Conservation (phyloP, 2,888 invertebrate species). For the Lasioglossum pauxillum region DNA sequence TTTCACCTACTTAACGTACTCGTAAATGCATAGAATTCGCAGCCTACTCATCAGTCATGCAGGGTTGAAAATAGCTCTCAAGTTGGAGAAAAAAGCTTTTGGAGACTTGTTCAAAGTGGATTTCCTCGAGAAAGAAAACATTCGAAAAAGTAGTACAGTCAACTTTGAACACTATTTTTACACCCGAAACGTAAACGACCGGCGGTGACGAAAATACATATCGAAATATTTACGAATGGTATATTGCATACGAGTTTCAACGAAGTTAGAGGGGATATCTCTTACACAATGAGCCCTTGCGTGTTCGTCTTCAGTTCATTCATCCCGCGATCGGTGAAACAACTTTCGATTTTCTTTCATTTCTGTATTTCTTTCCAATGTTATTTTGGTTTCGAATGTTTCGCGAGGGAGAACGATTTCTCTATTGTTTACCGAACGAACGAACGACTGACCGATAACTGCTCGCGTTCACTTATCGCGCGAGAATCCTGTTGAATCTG, state of each 20-base stretch:
- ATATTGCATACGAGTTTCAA: not conserved
- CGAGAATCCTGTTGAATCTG: constrained; percentile 5
- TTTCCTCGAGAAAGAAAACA: not conserved
- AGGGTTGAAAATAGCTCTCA: constrained; percentile 2
- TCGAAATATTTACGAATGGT: not conserved
- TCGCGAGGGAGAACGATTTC: not conserved
- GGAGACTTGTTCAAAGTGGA: not conserved
- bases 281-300: not conserved
- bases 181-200: not conserved
- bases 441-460: not conserved
- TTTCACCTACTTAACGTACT: not conserved
- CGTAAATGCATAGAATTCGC: not conserved
- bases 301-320: not conserved
- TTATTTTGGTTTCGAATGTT: not conserved
- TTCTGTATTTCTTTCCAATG: not conserved
- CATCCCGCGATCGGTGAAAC: not conserved
- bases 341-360: not conserved
- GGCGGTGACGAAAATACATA: not conserved
- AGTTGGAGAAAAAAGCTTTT: not conserved
- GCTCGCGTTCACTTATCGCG: not conserved
- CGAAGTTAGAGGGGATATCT: not conserved
- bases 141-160: not conserved
- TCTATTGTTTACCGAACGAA: not conserved
- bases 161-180: not conserved
- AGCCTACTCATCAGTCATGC: not conserved